phyloP scores from a whole-genome alignment of 2,888 invertebrate species.

The Chymomyza fuscimana region DNA sequence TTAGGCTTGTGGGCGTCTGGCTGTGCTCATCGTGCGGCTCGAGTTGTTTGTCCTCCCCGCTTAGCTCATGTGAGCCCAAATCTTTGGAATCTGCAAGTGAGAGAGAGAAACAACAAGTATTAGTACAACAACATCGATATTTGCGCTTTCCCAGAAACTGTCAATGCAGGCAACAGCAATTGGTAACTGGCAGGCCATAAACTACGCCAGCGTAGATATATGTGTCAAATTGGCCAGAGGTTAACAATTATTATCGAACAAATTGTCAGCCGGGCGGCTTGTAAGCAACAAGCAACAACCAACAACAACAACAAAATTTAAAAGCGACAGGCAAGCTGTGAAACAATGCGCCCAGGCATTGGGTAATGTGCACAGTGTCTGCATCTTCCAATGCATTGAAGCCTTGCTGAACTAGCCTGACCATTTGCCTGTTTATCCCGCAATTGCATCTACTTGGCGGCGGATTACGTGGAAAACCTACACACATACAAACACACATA shows the following conservation, averaged over 20 bases:
- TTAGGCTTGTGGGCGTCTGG: constrained; percentile 16
- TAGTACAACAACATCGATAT: constrained; percentile 19
- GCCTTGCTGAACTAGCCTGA: neutral
- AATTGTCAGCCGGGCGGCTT: constrained; percentile 74
- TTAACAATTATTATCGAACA: constrained; percentile 80
- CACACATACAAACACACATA: neutral
- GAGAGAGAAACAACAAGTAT: constrained; percentile 12
- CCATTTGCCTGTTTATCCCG: constrained; percentile 45
- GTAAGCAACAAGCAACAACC: constrained; percentile 12
- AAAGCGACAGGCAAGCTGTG: constrained; percentile 61
- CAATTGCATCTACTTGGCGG: constrained; percentile 52
- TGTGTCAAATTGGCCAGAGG: constrained; percentile 77
- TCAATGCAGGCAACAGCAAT: constrained; percentile 32
- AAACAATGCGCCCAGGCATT: constrained; percentile 53
- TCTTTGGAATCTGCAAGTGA: constrained; percentile 78
- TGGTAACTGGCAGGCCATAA: constrained; percentile 33
- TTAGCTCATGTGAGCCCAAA: constrained; percentile 73
- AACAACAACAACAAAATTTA: constrained; percentile 1
- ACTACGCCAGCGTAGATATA: constrained; percentile 50
- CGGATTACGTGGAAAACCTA: constrained; percentile 59
- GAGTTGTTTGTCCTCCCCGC: constrained; percentile 58
- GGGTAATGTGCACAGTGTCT: neutral
- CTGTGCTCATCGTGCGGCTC: constrained; percentile 36
- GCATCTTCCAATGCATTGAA: neutral
- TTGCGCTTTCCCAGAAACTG: constrained; percentile 44